Percentiles rank a stretch among this genome's conserved stretches.
Evolutionary conservation across 2,888 invertebrate genomes (phyloP).

Genomic region (Plusia festucae): DNA sequence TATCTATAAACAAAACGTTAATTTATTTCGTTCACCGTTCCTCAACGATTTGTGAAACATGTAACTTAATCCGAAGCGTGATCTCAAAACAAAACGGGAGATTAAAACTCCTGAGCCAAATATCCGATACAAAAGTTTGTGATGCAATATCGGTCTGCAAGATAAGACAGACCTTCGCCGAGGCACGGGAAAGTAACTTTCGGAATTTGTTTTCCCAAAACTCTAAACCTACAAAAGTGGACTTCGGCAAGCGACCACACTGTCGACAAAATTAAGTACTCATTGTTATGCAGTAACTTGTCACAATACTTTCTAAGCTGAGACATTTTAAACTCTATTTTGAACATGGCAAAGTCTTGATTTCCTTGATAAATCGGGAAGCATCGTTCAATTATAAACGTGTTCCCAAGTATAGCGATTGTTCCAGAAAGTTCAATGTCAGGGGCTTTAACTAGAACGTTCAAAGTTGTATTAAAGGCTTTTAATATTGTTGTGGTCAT

Average conservation of each 20-base stretch:
- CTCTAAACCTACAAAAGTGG: constrained; percentile 23
- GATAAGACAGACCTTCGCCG: constrained; percentile 13
- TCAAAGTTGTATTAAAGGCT: constrained; percentile 43
- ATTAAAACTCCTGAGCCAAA: constrained; percentile 1
- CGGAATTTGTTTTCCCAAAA: constrained; percentile 26
- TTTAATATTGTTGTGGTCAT: constrained; percentile 29
- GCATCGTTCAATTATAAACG: constrained; percentile 26
- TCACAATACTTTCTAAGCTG: neutral
- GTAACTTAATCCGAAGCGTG: neutral
- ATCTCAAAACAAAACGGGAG: neutral
- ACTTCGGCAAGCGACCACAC: constrained; percentile 22
- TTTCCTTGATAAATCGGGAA: neutral
- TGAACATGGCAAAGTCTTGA: neutral
- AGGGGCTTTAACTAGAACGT: constrained; percentile 46
- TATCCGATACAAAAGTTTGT: neutral
- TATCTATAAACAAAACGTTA: neutral
- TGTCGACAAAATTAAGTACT: constrained; percentile 22
- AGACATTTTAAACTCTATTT: constrained; percentile 12
- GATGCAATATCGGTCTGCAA: constrained; percentile 1
- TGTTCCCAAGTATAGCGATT: constrained; percentile 20
- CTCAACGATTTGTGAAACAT: neutral
- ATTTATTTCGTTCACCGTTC: neutral
- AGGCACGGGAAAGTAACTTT: constrained; percentile 14
- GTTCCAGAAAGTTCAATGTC: constrained; percentile 54
- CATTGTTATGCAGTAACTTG: constrained; percentile 12